phyloP scores from a whole-genome alignment of 2,888 invertebrate genomes.

The Amphipoea lucens region DNA sequence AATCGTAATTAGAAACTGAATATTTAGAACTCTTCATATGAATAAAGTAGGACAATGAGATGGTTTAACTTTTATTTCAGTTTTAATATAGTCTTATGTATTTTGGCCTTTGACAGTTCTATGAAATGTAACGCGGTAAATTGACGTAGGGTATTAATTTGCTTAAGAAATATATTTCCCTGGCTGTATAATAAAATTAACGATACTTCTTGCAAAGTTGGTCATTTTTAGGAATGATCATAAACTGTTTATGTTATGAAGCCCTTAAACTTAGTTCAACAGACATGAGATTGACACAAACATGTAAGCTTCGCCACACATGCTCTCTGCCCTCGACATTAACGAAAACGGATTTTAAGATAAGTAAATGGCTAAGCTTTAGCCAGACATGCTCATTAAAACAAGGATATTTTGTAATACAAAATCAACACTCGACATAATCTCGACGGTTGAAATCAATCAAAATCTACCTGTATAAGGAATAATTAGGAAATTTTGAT shows the following conservation, averaged over 20 bases:
- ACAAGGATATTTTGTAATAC: neutral
- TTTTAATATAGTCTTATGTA: neutral
- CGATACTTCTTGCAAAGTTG: neutral
- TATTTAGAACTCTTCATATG: conserved; percentile 4
- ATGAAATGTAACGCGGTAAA: neutral
- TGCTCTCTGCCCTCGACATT: neutral
- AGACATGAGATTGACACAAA: neutral
- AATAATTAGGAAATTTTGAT: neutral
- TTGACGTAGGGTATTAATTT: neutral
- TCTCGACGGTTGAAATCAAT: neutral
- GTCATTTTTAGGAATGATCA: neutral
- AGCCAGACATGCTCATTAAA: neutral
- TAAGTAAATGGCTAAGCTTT: neutral
- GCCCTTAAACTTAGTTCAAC: neutral
- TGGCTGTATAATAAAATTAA: neutral
- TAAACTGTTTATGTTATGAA: neutral
- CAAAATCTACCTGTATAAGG: neutral
- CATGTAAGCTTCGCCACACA: neutral
- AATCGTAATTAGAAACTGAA: conserved; percentile 28
- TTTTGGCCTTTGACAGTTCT: too few relatives aligned
- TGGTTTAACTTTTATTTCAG: neutral
- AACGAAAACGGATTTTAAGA: neutral
- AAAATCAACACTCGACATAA: neutral
- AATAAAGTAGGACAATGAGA: conserved; percentile 3
- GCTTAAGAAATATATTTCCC: neutral